phyloP scores from a whole-genome alignment of 2,113 vertebrate species.

The Dolichotis patagonum region DNA sequence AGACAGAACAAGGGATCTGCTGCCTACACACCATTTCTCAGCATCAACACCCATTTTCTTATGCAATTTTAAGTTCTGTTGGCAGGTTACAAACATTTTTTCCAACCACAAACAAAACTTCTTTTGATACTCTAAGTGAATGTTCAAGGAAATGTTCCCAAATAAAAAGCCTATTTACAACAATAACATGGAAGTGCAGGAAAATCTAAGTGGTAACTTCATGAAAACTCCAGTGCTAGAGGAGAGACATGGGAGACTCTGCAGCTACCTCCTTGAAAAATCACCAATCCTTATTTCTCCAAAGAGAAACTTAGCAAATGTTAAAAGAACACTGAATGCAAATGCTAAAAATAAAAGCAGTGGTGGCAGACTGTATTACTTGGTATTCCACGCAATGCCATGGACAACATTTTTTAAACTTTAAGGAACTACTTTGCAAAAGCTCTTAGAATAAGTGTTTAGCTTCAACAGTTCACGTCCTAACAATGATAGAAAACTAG shows the following conservation, averaged over 20 bases:
- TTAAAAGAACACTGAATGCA: background rate
- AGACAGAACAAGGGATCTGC: conserved; percentile 64
- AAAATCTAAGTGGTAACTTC: conserved; percentile 28
- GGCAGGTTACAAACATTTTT: conserved; percentile 77
- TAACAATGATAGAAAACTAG: conserved; percentile 12
- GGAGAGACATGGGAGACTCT: background rate
- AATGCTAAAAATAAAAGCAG: background rate
- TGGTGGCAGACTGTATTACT: background rate
- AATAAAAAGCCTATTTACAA: conserved; percentile 67
- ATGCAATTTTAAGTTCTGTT: conserved; percentile 79
- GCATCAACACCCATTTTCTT: conserved; percentile 79
- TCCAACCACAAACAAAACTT: conserved; percentile 79
- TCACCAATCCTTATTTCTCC: background rate
- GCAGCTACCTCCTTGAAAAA: background rate
- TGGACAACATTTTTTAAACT: background rate
- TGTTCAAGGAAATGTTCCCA: conserved; percentile 79
- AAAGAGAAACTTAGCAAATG: background rate
- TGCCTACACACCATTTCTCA: conserved; percentile 74
- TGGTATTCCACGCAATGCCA: background rate
- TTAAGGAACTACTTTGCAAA: background rate
- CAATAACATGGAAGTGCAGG: conserved; percentile 59
- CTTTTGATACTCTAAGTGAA: conserved; percentile 76
- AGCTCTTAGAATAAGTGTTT: background rate
- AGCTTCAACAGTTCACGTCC: background rate
- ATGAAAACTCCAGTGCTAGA: background rate